A percentile compares a stretch with the other conserved stretches of the same genome.
Evolutionary conservation across 2,113 vertebrate genomes (phyloP).

Genomic region (Nansenia antarctica): DNA sequence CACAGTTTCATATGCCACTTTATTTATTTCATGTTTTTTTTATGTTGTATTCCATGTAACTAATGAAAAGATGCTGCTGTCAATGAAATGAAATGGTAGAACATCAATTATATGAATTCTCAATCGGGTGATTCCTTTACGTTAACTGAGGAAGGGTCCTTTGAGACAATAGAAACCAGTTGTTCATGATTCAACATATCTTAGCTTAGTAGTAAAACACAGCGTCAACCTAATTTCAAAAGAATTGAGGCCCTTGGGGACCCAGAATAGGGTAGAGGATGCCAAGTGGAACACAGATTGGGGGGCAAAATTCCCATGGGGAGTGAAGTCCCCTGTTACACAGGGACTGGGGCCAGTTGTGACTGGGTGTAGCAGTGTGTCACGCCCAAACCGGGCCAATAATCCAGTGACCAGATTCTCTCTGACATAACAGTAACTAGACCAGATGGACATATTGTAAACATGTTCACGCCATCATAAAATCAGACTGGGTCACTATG

Average conservation of each 20-base stretch:
- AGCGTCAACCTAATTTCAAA: not conserved
- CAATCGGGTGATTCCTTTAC: not conserved
- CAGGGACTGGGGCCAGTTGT: not conserved
- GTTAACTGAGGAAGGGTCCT: not conserved
- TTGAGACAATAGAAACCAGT: not conserved
- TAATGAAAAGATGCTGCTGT: too few relatives aligned
- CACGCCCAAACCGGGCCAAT: too few relatives aligned
- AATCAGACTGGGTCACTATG: too few relatives aligned
- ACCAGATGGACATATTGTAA: not conserved
- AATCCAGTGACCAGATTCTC: not conserved
- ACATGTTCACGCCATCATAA: not conserved
- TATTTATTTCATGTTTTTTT: not conserved
- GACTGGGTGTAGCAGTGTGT: slow-evolving; percentile 5
- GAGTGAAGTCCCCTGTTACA: slow-evolving; percentile 31
- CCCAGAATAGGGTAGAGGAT: not conserved
- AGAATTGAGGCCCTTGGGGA: too few relatives aligned
- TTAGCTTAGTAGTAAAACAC: not conserved
- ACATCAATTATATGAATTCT: not conserved
- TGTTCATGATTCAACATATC: not conserved
- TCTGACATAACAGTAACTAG: not conserved
- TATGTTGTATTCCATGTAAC: not conserved
- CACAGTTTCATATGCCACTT: not conserved
- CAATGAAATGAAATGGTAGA: too few relatives aligned
- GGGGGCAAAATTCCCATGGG: slow-evolving; percentile 41
- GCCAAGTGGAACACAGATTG: slow-evolving; percentile 37